These are phyloP conservation scores for Protodeltote pygarga DNA, from an alignment of 2,888 invertebrate species.

Conservation along the genomic window DNA sequence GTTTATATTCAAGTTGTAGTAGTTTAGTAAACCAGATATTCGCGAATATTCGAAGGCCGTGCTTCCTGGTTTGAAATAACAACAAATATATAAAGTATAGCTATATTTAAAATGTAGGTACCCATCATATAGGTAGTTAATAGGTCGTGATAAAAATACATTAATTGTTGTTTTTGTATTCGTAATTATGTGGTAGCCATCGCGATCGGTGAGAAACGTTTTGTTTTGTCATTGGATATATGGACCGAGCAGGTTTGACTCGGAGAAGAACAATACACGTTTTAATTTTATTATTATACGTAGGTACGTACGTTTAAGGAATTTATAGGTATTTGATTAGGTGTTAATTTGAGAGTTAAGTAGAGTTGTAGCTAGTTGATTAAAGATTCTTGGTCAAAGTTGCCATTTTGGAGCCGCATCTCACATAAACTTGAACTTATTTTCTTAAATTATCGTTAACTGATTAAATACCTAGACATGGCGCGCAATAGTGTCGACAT, in stretches of 20 bases:
- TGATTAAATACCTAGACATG: too few relatives aligned
- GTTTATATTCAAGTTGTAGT: constrained; percentile 14
- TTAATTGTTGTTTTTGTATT: constrained; percentile 4
- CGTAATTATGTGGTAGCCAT: background rate
- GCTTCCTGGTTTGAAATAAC: constrained; percentile 45
- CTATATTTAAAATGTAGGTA: constrained; percentile 22
- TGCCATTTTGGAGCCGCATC: too few relatives aligned
- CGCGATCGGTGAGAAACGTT: constrained; percentile 4
- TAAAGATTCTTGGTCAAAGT: too few relatives aligned
- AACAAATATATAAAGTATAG: constrained; percentile 37
- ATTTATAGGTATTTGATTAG: too few relatives aligned
- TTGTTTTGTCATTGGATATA: constrained; percentile 1
- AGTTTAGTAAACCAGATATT: constrained; percentile 47
- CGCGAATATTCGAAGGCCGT: constrained; percentile 46
- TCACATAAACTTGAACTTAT: too few relatives aligned
- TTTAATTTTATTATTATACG: background rate
- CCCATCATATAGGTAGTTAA: constrained; percentile 20
- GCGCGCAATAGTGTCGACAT: too few relatives aligned
- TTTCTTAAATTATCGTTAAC: too few relatives aligned
- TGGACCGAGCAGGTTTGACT: background rate
- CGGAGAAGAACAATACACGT: background rate
- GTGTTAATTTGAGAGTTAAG: too few relatives aligned
- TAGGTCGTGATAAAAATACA: constrained; percentile 23
- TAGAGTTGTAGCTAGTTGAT: too few relatives aligned
- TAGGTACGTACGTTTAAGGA: too few relatives aligned